A percentile compares a stretch with the other conserved stretches of the same genome.
phyloP scores from a whole-genome alignment of 2,113 vertebrate genomes.

The Silurus meridionalis region DNA sequence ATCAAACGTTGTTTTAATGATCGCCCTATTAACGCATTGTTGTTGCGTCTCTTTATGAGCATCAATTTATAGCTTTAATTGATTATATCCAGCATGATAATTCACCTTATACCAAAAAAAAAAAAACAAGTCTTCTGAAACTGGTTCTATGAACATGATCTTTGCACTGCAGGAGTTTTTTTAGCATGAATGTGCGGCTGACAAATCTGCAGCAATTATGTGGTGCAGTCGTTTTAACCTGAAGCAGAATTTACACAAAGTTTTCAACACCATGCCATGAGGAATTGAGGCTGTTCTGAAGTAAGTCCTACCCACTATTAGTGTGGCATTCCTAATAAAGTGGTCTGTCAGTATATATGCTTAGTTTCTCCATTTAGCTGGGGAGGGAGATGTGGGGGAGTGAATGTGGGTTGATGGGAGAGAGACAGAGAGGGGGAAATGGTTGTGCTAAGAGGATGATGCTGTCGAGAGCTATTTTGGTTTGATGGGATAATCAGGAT shows the following conservation, averaged over 20 bases:
- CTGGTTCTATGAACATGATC: not conserved
- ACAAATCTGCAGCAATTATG: not conserved
- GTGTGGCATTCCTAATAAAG: not conserved
- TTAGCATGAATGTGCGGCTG: not conserved
- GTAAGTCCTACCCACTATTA: no score
- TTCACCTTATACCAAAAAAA: not conserved
- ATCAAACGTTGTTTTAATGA: not conserved
- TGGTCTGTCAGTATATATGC: not conserved
- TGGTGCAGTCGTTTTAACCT: not conserved
- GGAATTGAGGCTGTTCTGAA: not conserved
- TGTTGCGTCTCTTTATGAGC: not conserved
- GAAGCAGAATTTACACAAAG: not conserved
- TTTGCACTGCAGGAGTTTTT: not conserved
- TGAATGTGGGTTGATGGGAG: not conserved
- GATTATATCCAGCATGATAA: not conserved
- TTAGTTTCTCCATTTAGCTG: not conserved
- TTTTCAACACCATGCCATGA: not conserved
- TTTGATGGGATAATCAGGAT: slow-evolving; percentile 45
- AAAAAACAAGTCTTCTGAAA: not conserved
- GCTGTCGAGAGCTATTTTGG: slow-evolving; percentile 39
- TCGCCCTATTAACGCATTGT: not conserved
- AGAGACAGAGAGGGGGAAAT: slow-evolving; percentile 2
- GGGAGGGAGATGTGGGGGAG: slow-evolving; percentile 16
- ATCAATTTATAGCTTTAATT: not conserved
- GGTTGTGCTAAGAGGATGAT: slow-evolving; percentile 33